Base-by-base conservation (phyloP, 1,140 invertebrate species). In the Mycetomoellerius zeteki region DNA sequence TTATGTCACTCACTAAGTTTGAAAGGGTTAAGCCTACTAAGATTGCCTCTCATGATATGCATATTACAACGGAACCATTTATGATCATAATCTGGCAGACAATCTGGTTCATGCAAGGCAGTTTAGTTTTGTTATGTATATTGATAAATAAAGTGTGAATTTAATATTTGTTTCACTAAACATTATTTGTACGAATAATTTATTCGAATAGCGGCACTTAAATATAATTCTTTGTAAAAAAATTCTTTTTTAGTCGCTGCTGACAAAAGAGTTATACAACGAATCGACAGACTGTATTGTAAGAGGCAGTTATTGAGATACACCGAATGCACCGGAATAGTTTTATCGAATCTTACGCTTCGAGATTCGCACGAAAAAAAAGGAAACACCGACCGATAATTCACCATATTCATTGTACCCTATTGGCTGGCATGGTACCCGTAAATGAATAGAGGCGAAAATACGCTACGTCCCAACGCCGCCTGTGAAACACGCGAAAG, bases 371-470 rank as follows among this genome's bases (percentile, higher is more conserved):
- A 37, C 69, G 69, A 52, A 69, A 71, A 86, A 37, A 52, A 52
- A 37, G 33, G 30, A 8, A 72, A 71, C 43, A 62, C n/a, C 37
- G 77, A n/a, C 84, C 24, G 43, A 58, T 86, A 86, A 86, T 86
- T 80, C 37, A 69, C 60, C 52, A 62, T 80, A 58, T 86, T 86
- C 84, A 78, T 67, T 80, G 84, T 52, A 54, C 14, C n/a, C 24
- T 58, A 81, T 86, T 60, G 67, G 50, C 30, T 73, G 78, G 65
- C 78, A 33, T 50, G 21, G 80, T 64, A 58, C 78, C 85, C 58
- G 54, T 86, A 75, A 86, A 86, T 73, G 85, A 86, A 86, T 64
- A 73, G 58, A 73, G 24, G 47, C 21, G 58, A 73, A 73, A 82
- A 64, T 86, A 86, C 60, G 33, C 21, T 21, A 33, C 64, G 58